Evolutionary conservation across 2,113 vertebrate species (phyloP), one percentile per base, ranked within the genome.

Genomic region (Vulpes ferrilata): DNA sequence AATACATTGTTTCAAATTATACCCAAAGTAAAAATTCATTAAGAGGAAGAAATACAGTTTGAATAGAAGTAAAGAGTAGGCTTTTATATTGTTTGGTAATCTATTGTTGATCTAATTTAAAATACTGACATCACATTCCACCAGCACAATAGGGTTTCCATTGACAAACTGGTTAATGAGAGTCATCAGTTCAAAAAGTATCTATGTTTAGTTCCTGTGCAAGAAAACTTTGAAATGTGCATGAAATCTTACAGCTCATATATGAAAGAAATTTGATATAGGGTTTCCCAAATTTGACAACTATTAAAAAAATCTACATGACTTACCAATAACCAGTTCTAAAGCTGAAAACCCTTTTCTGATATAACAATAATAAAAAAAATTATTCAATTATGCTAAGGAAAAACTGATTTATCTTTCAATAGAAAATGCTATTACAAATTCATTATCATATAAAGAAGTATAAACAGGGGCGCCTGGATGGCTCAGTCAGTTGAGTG

Each of bases 21-120:
- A 92, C 16, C 48, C 74, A 25, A 95, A 94, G 48, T 32, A 87
- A n/a, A 57, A 80, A 94, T 59, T 97, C 62, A 74, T 84, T 78
- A 92, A 88, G 53, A 89, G 35, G 35, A 90, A 93, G 57, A 84
- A 48, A 69, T 43, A 86, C 71, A 25, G 51, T 96, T 84, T 55
- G 16, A 92, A 73, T 67, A 57, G 15, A 94, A 80, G 43, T 59
- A 59, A 96, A 88, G 16, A 95, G 65, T 25, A 23, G 35, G 25
- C 22, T 65, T 95, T 96, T 76, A 23, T 48, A 55, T 69, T 90
- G 17, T 67, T 84, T 88, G 51, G 48, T 64, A 76, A 82, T 76
- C 81, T 94, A 27, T 85, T 92, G 53, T 69, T 60, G 25, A 88
- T 80, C 74, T 93, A 82, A 88, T 82, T 60, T 71, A 32, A 91